These are phyloP conservation scores for Wiebesia pumilae DNA, from an alignment of 1,140 invertebrate species.

Conservation along the genomic window DNA sequence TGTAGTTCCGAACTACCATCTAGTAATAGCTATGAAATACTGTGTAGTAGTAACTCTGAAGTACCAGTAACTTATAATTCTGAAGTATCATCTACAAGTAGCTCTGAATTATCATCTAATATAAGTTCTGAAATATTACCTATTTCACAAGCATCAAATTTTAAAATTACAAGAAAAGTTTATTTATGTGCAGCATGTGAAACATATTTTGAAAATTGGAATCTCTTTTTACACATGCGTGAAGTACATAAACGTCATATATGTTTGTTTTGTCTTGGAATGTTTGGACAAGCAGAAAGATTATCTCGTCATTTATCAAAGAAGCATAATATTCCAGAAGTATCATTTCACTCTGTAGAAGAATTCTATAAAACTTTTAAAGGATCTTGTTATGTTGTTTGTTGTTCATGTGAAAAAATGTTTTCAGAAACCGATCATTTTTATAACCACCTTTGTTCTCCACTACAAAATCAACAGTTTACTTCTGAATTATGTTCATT, in stretches of 20 bases:
- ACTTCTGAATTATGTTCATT: constrained; percentile 65
- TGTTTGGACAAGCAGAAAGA: constrained; percentile 86
- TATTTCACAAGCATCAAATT: constrained; percentile 71
- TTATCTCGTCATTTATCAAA: constrained; percentile 83
- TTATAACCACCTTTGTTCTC: constrained; percentile 80
- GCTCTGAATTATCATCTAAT: constrained; percentile 40
- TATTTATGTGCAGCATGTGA: constrained; percentile 86
- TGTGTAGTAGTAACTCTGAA: neutral
- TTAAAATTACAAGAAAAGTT: constrained; percentile 82
- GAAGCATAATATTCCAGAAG: constrained; percentile 84
- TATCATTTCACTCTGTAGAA: constrained; percentile 78
- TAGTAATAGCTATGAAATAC: constrained; percentile 1
- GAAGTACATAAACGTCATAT: constrained; percentile 85
- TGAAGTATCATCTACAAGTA: constrained; percentile 5
- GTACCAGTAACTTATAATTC: neutral
- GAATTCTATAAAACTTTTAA: constrained; percentile 80
- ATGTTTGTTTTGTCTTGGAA: constrained; percentile 85
- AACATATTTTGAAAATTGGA: constrained; percentile 89
- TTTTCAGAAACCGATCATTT: constrained; percentile 84
- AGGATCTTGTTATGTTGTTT: constrained; percentile 83
- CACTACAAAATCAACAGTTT: constrained; percentile 52
- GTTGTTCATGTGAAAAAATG: constrained; percentile 84
- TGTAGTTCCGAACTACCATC: neutral
- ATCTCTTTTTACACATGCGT: constrained; percentile 87
- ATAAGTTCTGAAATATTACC: constrained; percentile 28